These are phyloP conservation scores for Acronicta alni DNA, from an alignment of 2,888 invertebrate species.

Conservation along the genomic window DNA sequence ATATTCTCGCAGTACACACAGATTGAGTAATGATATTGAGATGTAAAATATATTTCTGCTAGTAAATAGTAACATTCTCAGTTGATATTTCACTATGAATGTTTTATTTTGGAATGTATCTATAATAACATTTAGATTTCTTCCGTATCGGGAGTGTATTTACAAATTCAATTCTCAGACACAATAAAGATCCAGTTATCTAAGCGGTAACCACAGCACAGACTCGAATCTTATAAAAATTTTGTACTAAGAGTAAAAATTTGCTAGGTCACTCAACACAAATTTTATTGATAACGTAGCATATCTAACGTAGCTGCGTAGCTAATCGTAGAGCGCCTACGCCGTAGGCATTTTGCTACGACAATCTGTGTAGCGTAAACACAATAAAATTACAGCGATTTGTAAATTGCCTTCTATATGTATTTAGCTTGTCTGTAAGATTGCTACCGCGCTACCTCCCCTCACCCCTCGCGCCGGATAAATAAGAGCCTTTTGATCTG, in stretches of 20 bases:
- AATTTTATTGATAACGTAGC: neutral
- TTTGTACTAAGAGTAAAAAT: no score
- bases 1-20: neutral
- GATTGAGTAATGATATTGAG: neutral
- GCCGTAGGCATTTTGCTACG: conserved; percentile 29
- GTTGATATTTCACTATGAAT: no score
- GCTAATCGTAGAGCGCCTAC: conserved; percentile 6
- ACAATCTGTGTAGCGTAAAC: neutral
- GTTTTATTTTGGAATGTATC: no score
- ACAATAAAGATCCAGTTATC: no score
- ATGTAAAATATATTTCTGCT: neutral
- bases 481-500: conserved; percentile 62
- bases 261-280: neutral
- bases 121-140: no score
- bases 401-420: conserved; percentile 8
- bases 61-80: no score
- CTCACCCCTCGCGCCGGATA: conserved; percentile 6
- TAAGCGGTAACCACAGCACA: no score
- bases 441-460: neutral
- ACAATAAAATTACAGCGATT: conserved; percentile 3
- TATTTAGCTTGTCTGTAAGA: neutral
- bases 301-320: neutral
- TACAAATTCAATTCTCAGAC: no score
- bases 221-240: no score
- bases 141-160: no score